These are phyloP conservation scores for Drosophila repleta DNA, from an alignment of 1,140 invertebrate species.

Conservation along the genomic window DNA sequence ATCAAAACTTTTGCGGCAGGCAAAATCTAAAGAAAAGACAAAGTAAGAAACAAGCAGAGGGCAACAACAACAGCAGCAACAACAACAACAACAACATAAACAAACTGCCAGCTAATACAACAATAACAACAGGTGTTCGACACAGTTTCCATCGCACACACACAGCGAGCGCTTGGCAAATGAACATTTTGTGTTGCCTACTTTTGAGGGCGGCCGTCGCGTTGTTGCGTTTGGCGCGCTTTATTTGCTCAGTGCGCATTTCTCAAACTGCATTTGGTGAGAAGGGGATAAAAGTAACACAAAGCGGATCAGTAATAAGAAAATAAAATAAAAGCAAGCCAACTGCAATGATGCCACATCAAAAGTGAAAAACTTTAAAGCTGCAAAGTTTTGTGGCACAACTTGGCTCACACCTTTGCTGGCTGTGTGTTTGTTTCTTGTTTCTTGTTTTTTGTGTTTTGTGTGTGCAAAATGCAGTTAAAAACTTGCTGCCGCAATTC, in stretches of 20 bases:
- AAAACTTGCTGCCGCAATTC: conserved; percentile 80
- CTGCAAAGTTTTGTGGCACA: conserved; percentile 56
- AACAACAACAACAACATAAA: conserved; percentile 12
- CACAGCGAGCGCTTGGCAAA: conserved; percentile 11
- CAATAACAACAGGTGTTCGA: conserved; percentile 71
- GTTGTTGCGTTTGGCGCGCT: conserved; percentile 1
- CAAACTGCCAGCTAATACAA: conserved; percentile 36
- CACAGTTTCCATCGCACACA: conserved; percentile 41
- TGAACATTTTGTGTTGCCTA: conserved; percentile 56
- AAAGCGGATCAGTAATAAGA: conserved; percentile 5
- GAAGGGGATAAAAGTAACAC: neutral
- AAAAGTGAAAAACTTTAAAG: conserved; percentile 74
- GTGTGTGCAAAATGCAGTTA: conserved; percentile 65
- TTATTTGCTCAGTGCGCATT: conserved; percentile 22
- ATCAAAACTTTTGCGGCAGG: conserved; percentile 42
- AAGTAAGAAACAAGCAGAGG: conserved; percentile 27
- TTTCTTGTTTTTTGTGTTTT: conserved; percentile 7
- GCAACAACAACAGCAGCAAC: conserved; percentile 10
- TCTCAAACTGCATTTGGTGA: conserved; percentile 40
- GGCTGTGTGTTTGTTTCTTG: conserved; percentile 2
- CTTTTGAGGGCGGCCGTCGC: conserved; percentile 35
- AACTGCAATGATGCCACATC: conserved; percentile 34
- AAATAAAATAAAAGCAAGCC: conserved; percentile 26
- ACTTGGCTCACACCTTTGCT: conserved; percentile 65
- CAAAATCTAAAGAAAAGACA: conserved; percentile 21